These are phyloP conservation scores for Ennomos erosarius DNA, from an alignment of 2,888 invertebrate genomes.

Conservation along the genomic window DNA sequence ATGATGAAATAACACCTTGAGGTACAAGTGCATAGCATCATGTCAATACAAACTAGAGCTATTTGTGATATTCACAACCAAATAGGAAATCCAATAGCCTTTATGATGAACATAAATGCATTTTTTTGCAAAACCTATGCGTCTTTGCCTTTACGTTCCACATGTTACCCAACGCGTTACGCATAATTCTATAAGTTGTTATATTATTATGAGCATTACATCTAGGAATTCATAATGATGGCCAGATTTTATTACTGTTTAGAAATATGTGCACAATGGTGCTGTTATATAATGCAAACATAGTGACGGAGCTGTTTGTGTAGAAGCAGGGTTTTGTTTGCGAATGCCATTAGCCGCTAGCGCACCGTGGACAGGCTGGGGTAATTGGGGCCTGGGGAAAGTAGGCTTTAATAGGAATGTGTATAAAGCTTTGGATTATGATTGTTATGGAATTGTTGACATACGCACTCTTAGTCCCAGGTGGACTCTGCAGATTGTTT, in stretches of 20 bases:
- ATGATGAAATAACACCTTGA: too few species aligned
- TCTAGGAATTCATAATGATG: conserved; percentile 24
- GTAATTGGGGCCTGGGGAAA: conserved; percentile 19
- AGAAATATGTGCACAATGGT: conserved; percentile 27
- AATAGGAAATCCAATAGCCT: too few species aligned
- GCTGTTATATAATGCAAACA: conserved; percentile 21
- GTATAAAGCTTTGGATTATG: too few species aligned
- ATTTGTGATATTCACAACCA: too few species aligned
- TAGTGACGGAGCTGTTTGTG: conserved; percentile 18
- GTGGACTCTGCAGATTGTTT: too few species aligned
- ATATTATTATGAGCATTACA: conserved; percentile 8
- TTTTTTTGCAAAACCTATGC: too few species aligned
- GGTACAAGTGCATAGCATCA: too few species aligned
- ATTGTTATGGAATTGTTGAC: too few species aligned
- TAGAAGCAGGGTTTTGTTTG: conserved; percentile 24
- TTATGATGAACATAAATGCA: too few species aligned
- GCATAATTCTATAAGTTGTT: conserved; percentile 11
- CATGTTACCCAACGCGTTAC: background rate
- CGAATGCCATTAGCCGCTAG: conserved; percentile 12
- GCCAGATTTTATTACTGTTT: conserved; percentile 23
- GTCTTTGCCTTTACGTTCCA: background rate
- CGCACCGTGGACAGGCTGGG: conserved; percentile 10
- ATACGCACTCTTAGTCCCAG: too few species aligned
- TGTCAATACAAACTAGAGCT: too few species aligned
- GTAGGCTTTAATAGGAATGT: conserved; percentile 16